Evolutionary conservation across 2,113 vertebrate species (phyloP).

Genomic region (Haemorhous mexicanus): DNA sequence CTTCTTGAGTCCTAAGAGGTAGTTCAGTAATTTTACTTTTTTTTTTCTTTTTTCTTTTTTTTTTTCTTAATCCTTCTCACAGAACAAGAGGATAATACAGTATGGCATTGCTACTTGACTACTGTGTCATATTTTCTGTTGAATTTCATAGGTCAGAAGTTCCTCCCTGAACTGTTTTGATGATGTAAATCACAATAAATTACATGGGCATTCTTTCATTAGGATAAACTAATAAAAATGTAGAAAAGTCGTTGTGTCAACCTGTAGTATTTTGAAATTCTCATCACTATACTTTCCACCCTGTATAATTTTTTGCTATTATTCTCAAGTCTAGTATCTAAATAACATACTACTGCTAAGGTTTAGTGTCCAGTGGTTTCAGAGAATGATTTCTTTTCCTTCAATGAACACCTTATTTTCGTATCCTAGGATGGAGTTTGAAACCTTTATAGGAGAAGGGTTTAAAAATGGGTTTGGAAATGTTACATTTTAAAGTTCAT

Average conservation of each 20-base stretch:
- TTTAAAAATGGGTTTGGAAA: background rate
- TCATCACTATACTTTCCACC: background rate
- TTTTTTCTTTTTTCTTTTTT: background rate
- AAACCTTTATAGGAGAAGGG: background rate
- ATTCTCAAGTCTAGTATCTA: background rate
- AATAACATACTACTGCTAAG: background rate
- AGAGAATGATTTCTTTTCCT: background rate
- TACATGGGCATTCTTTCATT: background rate
- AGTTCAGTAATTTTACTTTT: too few species aligned
- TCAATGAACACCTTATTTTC: background rate
- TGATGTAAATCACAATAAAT: background rate
- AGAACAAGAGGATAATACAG: background rate
- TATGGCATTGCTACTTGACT: background rate
- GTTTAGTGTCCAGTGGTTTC: background rate
- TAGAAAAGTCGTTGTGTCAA: background rate
- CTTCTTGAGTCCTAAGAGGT: background rate
- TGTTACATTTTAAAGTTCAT: background rate
- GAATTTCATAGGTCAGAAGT: background rate
- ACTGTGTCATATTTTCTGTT: background rate
- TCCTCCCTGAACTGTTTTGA: background rate
- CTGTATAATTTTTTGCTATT: background rate
- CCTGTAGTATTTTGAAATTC: background rate
- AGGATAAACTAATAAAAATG: background rate
- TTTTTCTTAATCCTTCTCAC: background rate
- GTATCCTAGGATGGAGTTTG: background rate